These are phyloP conservation scores for Megaceryle alcyon DNA, from an alignment of 2,797 vertebrate genomes.

Conservation along the genomic window DNA sequence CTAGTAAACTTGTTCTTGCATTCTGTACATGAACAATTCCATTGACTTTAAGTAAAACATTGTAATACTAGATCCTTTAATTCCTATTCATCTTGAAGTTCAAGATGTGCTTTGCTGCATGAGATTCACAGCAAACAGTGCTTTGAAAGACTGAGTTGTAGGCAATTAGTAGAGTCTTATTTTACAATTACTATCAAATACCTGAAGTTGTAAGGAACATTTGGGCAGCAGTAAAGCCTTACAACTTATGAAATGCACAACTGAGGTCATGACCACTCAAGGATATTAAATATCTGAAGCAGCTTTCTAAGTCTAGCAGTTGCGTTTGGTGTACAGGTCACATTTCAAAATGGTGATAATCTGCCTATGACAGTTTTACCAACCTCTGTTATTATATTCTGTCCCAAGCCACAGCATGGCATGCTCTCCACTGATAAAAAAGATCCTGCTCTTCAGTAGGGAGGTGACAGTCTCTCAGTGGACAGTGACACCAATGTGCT, in stretches of 20 bases:
- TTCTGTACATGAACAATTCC: not conserved
- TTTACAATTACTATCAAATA: not conserved
- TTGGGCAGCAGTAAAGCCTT: not conserved
- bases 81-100: not conserved
- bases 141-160: not conserved
- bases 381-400: not conserved
- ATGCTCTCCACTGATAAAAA: not conserved
- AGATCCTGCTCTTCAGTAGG: not conserved
- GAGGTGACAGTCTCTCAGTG: not conserved
- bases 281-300: not conserved
- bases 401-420: not conserved
- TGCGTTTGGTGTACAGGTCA: not conserved
- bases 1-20: not conserved
- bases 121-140: not conserved
- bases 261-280: not conserved
- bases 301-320: not conserved
- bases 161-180: not conserved
- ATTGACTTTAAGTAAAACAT: not conserved
- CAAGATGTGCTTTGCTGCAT: not conserved
- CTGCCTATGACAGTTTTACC: not conserved
- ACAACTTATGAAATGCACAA: not conserved
- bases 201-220: not conserved
- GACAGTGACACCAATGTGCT: not conserved
- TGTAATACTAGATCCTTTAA: not conserved
- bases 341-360: not conserved